Evolutionary conservation across 2,113 vertebrate genomes (phyloP).

Genomic region (Verasper variegatus): DNA sequence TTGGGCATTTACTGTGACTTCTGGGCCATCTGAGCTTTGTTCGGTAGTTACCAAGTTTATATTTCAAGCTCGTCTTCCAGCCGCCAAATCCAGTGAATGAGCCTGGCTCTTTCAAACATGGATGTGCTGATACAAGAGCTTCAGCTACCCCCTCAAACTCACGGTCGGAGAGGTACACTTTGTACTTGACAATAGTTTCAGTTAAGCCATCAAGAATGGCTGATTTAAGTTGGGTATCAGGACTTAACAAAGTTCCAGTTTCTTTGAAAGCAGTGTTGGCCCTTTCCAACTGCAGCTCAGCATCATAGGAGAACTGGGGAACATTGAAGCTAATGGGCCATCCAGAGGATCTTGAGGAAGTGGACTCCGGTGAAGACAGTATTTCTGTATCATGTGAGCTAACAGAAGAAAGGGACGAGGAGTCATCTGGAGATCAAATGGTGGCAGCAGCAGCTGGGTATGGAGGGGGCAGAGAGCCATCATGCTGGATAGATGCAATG

Average conservation of each 20-base stretch:
- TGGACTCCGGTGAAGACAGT: conserved; percentile 16
- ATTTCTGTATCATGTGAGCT: conserved; percentile 7
- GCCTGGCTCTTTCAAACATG: conserved; percentile 20
- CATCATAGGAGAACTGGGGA: conserved; percentile 6
- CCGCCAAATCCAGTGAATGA: conserved; percentile 4
- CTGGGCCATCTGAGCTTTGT: conserved; percentile 6
- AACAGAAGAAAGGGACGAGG: background rate
- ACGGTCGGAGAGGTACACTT: background rate
- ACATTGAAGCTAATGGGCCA: conserved; percentile 5
- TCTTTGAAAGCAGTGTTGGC: conserved; percentile 16
- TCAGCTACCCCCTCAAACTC: conserved; percentile 16
- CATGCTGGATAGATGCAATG: background rate
- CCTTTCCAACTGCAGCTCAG: conserved; percentile 27
- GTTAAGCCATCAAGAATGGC: conserved; percentile 12
- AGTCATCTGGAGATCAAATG: background rate
- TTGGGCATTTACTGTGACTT: background rate
- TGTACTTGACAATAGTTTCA: background rate
- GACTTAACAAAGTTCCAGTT: conserved; percentile 5
- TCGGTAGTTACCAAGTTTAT: conserved; percentile 20
- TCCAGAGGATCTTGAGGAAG: background rate
- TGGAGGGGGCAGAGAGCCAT: background rate
- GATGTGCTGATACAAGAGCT: conserved; percentile 6
- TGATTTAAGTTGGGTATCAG: conserved; percentile 6
- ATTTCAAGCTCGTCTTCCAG: conserved; percentile 30
- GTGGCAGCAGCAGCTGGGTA: background rate